Base-by-base conservation (phyloP, 2,888 invertebrate genomes). In the Carterocephalus palaemon region DNA sequence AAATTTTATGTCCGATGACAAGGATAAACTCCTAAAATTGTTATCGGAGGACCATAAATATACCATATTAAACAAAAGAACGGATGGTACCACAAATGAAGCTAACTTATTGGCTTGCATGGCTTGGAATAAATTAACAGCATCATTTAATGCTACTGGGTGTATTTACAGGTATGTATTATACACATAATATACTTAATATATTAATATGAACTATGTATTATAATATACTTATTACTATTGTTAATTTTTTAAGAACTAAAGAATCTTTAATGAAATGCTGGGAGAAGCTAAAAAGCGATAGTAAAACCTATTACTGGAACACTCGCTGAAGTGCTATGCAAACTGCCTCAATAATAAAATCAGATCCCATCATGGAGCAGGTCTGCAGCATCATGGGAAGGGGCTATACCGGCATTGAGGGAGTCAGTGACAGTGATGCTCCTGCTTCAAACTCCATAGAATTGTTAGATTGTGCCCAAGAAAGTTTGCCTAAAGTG, bases 221-320 rank as follows among this genome's bases (percentile, higher is more conserved):
- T n/a, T n/a, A n/a, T n/a, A n/a, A n/a, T 8, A 26, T 5, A 8
- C n/a, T 8, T 8, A 7, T 9, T 26, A 10, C 6, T 3, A 7
- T 10, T 26, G 9, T 22, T 3, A 6, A 6, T 10, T 2, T 6
- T 29, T 40, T 13, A 20, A 41, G 32, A 32, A 23, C 5, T 9
- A 32, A 41, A 13, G 41, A 41, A 7, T 41, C 41, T 7, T 9
- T 41, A n/a, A 32, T 41, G 41, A 41, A 41, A 32, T n/a, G 31
- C 4, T 41, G 41, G 31, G 41, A 41, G 10, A 41, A 41, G 8
- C 10, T 41, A 20, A 41, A 41, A 41, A 41, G 22, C 9, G 41
- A 41, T 4, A 41, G 41, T 23, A 41, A 32, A 12, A 8, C 13
- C 4, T 41, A 41, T 24, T 32, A 32, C 15, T 9, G n/a, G 7